Evolutionary conservation across 2,113 vertebrate genomes (phyloP).

Genomic region (Trachemys scripta): DNA sequence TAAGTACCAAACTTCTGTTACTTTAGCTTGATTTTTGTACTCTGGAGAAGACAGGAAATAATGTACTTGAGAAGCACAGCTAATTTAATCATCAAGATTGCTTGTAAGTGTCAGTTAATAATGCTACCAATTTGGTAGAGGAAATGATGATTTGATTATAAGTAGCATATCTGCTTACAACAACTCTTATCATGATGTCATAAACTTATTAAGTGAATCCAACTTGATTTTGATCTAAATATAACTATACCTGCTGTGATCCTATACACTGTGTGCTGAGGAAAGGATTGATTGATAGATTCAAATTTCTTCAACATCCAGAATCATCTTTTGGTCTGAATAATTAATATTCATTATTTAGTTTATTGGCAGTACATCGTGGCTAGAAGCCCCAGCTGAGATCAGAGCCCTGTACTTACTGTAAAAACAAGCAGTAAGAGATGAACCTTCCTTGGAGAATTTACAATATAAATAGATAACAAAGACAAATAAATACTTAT

Average conservation of each 20-base stretch:
- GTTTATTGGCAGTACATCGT: neutral
- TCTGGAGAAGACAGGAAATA: conserved; percentile 29
- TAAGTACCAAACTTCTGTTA: neutral
- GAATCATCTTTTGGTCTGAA: neutral
- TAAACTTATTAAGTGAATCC: neutral
- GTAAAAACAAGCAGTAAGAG: rapidly evolving
- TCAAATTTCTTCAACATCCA: neutral
- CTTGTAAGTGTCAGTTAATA: conserved; percentile 61
- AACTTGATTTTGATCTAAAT: conserved; percentile 10
- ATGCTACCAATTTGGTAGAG: conserved; percentile 8
- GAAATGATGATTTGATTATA: conserved; percentile 51
- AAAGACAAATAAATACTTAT: neutral
- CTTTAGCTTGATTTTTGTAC: conserved; percentile 34
- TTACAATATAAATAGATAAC: neutral
- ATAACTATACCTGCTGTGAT: neutral
- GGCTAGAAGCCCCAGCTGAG: rapidly evolving
- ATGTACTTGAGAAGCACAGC: neutral
- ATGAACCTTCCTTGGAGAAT: neutral
- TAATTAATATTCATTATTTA: neutral
- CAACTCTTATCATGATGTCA: conserved; percentile 8
- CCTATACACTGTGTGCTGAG: neutral
- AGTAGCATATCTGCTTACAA: conserved; percentile 48
- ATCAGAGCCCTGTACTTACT: neutral
- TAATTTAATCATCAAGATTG: conserved; percentile 64
- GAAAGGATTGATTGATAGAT: neutral